These are phyloP conservation scores for Deilephila elpenor DNA, from an alignment of 2,888 invertebrate genomes.

Conservation along the genomic window DNA sequence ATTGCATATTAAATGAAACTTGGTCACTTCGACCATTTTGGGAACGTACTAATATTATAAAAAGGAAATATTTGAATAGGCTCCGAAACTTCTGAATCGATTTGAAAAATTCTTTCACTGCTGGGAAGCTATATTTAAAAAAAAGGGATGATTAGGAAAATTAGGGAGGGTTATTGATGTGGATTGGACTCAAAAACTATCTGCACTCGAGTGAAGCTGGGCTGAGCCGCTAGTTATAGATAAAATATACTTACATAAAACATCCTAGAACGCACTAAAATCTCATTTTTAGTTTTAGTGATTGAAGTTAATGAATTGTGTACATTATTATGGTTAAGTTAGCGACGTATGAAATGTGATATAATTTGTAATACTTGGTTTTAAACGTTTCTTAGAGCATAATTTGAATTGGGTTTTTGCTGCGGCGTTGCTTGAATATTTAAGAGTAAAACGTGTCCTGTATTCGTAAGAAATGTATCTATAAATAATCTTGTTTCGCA, in stretches of 20 bases:
- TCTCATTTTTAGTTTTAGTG: constrained; percentile 51
- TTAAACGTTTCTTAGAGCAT: constrained; percentile 17
- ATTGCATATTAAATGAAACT: no score
- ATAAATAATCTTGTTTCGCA: neutral
- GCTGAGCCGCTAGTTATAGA: no score
- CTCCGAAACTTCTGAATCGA: no score
- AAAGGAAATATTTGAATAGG: no score
- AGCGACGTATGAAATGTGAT: constrained; percentile 46
- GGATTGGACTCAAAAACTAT: neutral
- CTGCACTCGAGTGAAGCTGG: no score
- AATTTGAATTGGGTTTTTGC: neutral
- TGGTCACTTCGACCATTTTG: no score
- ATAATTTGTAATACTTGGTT: constrained; percentile 30
- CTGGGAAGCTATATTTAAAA: no score
- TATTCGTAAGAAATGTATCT: neutral
- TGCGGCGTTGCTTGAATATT: neutral
- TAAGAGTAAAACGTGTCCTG: neutral
- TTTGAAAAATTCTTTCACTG: no score
- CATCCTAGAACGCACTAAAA: constrained; percentile 40
- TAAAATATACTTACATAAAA: neutral
- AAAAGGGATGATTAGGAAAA: no score
- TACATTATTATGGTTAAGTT: constrained; percentile 45
- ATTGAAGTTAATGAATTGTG: constrained; percentile 46
- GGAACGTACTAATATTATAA: no score
- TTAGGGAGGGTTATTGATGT: no score